phyloP scores from a whole-genome alignment of 2,888 invertebrate species.

The Byasa hedistus region DNA sequence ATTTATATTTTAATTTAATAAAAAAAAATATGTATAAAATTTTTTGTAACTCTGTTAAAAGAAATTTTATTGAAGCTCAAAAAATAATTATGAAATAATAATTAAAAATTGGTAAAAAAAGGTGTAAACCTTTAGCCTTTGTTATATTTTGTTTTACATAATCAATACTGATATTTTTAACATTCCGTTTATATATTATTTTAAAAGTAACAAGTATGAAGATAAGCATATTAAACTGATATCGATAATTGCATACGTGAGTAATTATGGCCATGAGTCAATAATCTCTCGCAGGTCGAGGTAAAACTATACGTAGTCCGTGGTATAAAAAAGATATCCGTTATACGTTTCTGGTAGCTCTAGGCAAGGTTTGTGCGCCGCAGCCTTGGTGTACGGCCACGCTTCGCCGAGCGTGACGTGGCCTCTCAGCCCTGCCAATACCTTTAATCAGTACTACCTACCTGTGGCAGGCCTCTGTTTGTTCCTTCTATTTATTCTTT shows the following conservation, averaged over 20 bases:
- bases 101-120: neutral
- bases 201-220: no score
- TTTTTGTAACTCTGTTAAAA: neutral
- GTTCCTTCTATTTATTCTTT: neutral
- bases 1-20: neutral
- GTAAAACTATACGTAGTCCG: constrained; percentile 35
- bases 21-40: neutral
- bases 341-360: constrained; percentile 49
- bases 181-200: no score
- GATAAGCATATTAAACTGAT: no score
- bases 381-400: constrained; percentile 71
- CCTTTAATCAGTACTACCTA: constrained; percentile 59
- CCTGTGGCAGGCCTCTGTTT: constrained; percentile 27
- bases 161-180: no score
- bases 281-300: constrained; percentile 35
- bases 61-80: neutral
- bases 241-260: constrained; percentile 17
- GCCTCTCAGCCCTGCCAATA: constrained; percentile 59
- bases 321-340: constrained; percentile 51
- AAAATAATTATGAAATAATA: neutral
- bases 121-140: neutral
- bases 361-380: constrained; percentile 57
- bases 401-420: constrained; percentile 69
- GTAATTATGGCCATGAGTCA: constrained; percentile 25
- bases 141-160: no score